These are phyloP conservation scores for Ophraella communa DNA, from an alignment of 2,888 invertebrate species.

Conservation along the genomic window DNA sequence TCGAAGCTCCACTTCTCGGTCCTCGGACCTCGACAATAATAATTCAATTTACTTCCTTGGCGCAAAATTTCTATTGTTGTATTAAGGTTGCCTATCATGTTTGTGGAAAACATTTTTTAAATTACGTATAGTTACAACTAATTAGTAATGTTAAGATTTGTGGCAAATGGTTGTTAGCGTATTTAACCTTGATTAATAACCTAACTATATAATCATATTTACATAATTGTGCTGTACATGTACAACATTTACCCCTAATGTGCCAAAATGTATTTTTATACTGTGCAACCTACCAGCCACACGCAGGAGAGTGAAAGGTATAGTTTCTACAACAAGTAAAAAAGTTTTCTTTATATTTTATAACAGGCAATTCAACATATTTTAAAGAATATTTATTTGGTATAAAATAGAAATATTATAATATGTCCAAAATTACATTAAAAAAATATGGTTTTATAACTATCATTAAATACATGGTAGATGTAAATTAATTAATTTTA, in stretches of 20 bases:
- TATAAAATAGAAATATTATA: neutral
- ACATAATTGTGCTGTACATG: constrained; percentile 33
- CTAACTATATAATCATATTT: constrained; percentile 3
- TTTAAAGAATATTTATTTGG: too few relatives aligned
- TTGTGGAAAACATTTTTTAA: too few relatives aligned
- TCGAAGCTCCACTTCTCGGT: too few relatives aligned
- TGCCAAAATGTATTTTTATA: constrained; percentile 40
- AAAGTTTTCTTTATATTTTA: constrained; percentile 26
- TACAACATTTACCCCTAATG: constrained; percentile 42
- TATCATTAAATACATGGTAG: too few relatives aligned
- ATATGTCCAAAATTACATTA: too few relatives aligned
- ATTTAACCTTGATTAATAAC: neutral
- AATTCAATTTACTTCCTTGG: too few relatives aligned
- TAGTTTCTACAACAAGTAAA: constrained; percentile 42
- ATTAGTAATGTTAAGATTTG: neutral
- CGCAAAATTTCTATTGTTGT: too few relatives aligned
- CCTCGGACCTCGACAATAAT: too few relatives aligned
- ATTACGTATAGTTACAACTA: too few relatives aligned
- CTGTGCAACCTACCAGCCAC: constrained; percentile 63
- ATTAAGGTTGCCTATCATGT: too few relatives aligned
- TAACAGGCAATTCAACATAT: constrained; percentile 20
- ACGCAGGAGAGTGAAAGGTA: constrained; percentile 58
- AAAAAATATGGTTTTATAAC: too few relatives aligned
- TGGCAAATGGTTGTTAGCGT: constrained; percentile 4
- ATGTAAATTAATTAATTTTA: too few relatives aligned